Base-by-base conservation (phyloP, 2,888 invertebrate species). In the Lysandra bellargus region DNA sequence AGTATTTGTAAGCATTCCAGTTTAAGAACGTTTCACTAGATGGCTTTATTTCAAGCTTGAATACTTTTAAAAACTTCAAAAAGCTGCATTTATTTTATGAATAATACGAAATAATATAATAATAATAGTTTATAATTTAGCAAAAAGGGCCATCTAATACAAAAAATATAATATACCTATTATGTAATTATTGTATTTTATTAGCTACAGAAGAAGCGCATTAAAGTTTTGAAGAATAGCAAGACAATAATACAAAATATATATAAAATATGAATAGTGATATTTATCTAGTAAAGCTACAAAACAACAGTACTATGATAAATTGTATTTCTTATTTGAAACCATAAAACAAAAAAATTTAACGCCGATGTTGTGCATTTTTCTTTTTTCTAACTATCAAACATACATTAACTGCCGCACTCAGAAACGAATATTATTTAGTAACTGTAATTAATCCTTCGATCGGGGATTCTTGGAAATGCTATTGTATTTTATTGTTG, bases 371-470 rank as follows among this genome's bases (percentile, higher is more conserved):
- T 40, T 12, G 53, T n/a, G n/a, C 60, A 60, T 60, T 60, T 72
- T 33, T 40, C 7, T 78, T 17, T 78, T 53, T 80, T 75, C 33
- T 37, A 23, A 61, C 61, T 61, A 23, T 12, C 30, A 64, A 64
- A 64, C 30, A 30, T 64, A 61, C 2, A 61, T 9, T 82, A 49
- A 9, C 49, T 49, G 49, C 49, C 49, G 49, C 49, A 49, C 49
- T 49, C 49, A 49, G 49, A 44, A 44, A 9, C 44, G 44, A 44
- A 44, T 44, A 44, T 44, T 44, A 44, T 7, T 44, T 44, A 44
- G 44, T 44, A 7, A 44, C 44, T 44, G 6, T 44, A 44, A 23
- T 23, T 23, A 23, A 23, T 23, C 23, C 23, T 23, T 23, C 23
- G 23, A 23, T 23, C 23, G 23, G 23, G 23, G 23, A 23, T 23